Evolutionary conservation across 2,888 invertebrate genomes (phyloP).

Genomic region (Temnothorax ravouxi): DNA sequence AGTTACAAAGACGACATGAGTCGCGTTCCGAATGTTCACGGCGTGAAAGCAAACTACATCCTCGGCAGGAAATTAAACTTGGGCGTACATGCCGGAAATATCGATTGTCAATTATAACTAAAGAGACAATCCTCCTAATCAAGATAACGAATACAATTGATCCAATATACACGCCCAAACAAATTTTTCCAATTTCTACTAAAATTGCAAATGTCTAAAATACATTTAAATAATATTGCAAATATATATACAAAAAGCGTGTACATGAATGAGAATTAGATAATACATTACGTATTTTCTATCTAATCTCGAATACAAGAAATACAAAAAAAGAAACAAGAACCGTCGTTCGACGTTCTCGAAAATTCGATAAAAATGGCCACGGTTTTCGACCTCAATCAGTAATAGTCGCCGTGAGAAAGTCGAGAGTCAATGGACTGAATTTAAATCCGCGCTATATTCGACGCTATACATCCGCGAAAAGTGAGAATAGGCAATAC

Average conservation of each 20-base stretch:
- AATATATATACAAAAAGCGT: background rate
- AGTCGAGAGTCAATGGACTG: conserved; percentile 13
- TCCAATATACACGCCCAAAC: conserved; percentile 50
- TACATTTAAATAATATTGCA: background rate
- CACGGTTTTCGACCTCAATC: background rate
- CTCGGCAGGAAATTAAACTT: conserved; percentile 53
- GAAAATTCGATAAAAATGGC: conserved; percentile 12
- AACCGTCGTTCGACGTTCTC: background rate
- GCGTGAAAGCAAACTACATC: conserved; percentile 44
- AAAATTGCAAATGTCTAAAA: background rate
- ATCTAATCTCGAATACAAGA: background rate
- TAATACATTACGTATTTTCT: background rate
- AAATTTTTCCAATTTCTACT: conserved; percentile 15
- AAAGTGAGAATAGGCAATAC: conserved; percentile 49
- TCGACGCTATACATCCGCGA: conserved; percentile 56
- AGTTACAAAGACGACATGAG: conserved; percentile 52
- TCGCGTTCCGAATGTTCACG: conserved; percentile 40
- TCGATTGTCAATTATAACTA: conserved; percentile 50
- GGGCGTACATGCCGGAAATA: conserved; percentile 47
- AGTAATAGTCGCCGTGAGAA: background rate
- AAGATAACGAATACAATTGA: conserved; percentile 39
- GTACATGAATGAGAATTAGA: background rate
- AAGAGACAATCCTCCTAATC: conserved; percentile 40
- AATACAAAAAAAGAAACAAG: no score
- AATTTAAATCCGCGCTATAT: conserved; percentile 56